Evolutionary conservation across 2,113 vertebrate genomes (phyloP), one percentile per base, ranked within the genome.

Genomic region (Mirounga angustirostris): DNA sequence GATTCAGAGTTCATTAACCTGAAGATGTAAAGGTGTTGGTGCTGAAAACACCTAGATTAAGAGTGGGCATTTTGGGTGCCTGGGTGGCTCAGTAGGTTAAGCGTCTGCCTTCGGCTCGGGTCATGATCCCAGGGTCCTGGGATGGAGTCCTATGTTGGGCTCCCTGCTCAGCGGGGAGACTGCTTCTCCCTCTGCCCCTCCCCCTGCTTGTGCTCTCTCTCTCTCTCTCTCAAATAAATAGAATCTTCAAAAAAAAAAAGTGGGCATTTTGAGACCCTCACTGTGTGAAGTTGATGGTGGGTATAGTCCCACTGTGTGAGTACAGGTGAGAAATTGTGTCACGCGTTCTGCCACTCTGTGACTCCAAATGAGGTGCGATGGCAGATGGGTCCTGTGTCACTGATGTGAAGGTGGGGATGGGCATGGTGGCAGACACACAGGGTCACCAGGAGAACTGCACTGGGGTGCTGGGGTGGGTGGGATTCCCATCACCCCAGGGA

Each of bases 361-460:
- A 33, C 50, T 12, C 78, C 26, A 82, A 24, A 69, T 10, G 22
- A 52, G 56, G 10, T 21, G 5, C 1, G 15, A 5, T 52, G 10
- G 16, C 15, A 52, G 52, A 11, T 36, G 67, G 7, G 40, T n/a
- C 61, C 36, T 26, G 13, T 63, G 69, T 58, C n/a, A 30, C 16
- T 26, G 63, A 46, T 5, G 4, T 26, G 28, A 71, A 56, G 10
- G 4, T 46, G 52, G 30, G 52, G 21, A 21, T 28, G 21, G 15
- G 6, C 5, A 0, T 11, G 10, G 67, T 6, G 54, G 40, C 30
- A 7, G 36, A 33, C 0, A 1, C 33, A 8, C 33, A 21, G 19
- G 22, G 52, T 24, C 8, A 14, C 43, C 18, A 52, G 67, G 67
- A 84, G 36, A 16, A 10, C 3, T 7, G 33, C 7, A 22, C 4